Conservation (phyloP, 2,797 vertebrate genomes). For the Enteromius fasciolatus region DNA sequence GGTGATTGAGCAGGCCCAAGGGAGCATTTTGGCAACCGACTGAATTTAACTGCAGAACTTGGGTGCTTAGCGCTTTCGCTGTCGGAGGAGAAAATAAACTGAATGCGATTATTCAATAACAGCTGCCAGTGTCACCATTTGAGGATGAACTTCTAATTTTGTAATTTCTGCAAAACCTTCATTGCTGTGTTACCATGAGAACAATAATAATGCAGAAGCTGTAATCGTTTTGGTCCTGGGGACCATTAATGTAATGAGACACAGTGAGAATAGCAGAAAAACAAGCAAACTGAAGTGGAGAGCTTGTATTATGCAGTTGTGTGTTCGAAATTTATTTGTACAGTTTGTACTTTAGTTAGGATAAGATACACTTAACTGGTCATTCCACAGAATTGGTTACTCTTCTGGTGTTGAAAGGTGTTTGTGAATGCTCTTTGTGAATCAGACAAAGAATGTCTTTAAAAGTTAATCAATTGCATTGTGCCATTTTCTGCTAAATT, state of each 20-base stretch:
- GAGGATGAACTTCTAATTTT: conserved; percentile 15
- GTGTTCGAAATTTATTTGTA: neutral
- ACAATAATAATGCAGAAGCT: conserved; percentile 19
- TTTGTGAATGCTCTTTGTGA: neutral
- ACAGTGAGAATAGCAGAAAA: neutral
- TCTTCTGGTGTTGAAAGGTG: neutral
- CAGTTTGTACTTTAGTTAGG: neutral
- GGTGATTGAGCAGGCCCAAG: conserved; percentile 36
- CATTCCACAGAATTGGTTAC: neutral
- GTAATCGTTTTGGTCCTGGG: conserved; percentile 10
- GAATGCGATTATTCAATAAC: neutral
- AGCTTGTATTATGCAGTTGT: neutral
- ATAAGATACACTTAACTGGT: neutral
- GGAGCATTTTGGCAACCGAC: conserved; percentile 8
- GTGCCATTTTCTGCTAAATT: neutral
- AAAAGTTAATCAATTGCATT: neutral
- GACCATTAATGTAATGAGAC: conserved; percentile 31
- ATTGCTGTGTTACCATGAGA: conserved; percentile 23
- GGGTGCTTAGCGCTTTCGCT: conserved; percentile 34
- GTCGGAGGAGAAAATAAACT: neutral
- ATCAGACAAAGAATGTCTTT: neutral
- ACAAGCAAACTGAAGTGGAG: conserved; percentile 2
- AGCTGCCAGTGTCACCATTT: conserved; percentile 9
- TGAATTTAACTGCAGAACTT: conserved; percentile 37
- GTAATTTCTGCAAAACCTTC: neutral